A percentile compares a stretch with the other conserved stretches of the same genome.
Evolutionary conservation across 2,797 vertebrate species (phyloP).

Genomic region (Streptopelia turtur): DNA sequence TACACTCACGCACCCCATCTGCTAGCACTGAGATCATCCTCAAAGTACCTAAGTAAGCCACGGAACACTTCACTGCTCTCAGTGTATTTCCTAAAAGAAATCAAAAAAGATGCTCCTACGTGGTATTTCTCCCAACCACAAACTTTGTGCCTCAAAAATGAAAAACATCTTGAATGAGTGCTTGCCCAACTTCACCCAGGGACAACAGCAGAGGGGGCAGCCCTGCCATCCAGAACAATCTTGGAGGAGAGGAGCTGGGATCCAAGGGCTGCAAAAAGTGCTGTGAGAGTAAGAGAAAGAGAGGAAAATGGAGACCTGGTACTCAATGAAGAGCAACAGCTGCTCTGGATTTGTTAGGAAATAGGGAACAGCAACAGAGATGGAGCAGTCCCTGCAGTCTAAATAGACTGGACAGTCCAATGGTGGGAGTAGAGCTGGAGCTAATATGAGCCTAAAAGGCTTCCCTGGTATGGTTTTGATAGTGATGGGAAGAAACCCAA

Average conservation of each 20-base stretch:
- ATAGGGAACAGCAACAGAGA: background rate
- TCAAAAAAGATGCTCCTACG: background rate
- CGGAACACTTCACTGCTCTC: background rate
- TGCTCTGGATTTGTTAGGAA: background rate
- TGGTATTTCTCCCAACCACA: background rate
- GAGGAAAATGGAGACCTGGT: background rate
- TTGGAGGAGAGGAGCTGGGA: background rate
- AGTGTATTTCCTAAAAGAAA: background rate
- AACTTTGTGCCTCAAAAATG: background rate
- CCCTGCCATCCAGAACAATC: background rate
- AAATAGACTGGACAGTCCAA: slow-evolving; percentile 10
- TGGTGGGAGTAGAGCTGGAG: background rate
- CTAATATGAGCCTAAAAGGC: background rate
- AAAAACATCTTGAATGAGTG: background rate
- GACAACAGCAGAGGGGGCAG: background rate
- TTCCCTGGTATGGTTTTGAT: background rate
- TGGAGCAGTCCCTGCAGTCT: background rate
- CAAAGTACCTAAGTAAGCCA: background rate
- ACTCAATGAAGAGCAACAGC: background rate
- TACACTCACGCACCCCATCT: background rate
- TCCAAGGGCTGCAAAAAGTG: background rate
- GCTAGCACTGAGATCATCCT: background rate
- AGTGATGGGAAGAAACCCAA: background rate
- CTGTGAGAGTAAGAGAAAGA: background rate
- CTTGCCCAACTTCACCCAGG: background rate